Conservation (phyloP, 2,113 vertebrate genomes). For the Colossoma macropomum region DNA sequence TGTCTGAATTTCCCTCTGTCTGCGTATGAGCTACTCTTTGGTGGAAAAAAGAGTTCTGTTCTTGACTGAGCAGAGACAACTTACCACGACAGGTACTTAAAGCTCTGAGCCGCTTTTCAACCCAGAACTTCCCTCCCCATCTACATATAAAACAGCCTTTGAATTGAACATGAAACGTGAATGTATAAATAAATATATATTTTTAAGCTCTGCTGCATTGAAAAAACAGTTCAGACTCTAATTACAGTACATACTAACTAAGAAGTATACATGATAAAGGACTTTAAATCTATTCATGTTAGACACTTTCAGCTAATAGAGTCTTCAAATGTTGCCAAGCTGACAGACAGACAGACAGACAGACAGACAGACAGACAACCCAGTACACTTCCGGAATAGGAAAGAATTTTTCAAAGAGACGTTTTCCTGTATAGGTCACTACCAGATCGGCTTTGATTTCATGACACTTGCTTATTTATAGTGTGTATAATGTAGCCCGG, state of each 20-base stretch:
- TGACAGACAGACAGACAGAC: background rate
- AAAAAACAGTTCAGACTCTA: background rate
- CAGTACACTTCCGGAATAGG: background rate
- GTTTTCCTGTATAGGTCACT: constrained; percentile 1
- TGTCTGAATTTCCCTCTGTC: constrained; percentile 21
- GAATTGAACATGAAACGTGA: background rate
- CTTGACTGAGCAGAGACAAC: background rate
- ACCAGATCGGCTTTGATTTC: constrained; percentile 23
- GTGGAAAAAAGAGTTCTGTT: background rate
- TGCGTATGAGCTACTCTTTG: background rate
- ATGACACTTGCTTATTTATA: constrained; percentile 44
- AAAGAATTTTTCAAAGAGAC: background rate
- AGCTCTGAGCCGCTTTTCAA: constrained; percentile 21
- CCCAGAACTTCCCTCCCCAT: constrained; percentile 1
- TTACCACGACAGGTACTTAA: constrained; percentile 9
- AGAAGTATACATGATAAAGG: no score
- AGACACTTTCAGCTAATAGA: background rate
- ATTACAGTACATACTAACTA: background rate
- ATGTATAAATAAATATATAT: background rate
- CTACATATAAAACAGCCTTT: constrained; percentile 9
- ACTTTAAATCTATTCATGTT: no score
- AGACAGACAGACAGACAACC: background rate
- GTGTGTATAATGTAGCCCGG: constrained; percentile 33
- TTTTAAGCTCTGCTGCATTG: background rate
- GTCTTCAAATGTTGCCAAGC: background rate